phyloP scores from a whole-genome alignment of 1,140 invertebrate genomes.

The Drosophila cardini region DNA sequence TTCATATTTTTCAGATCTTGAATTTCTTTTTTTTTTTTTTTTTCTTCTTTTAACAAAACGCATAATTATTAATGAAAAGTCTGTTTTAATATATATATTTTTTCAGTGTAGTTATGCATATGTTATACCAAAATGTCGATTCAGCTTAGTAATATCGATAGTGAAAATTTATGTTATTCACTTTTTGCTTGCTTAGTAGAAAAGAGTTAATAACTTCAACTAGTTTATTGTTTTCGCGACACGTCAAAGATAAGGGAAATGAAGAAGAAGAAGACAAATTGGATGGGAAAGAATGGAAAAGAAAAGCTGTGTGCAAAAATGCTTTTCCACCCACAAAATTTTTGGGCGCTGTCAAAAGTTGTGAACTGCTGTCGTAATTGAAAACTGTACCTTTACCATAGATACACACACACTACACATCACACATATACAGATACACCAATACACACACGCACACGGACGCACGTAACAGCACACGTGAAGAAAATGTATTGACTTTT shows the following conservation, averaged over 20 bases:
- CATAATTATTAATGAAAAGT: too few species aligned
- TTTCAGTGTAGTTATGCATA: too few species aligned
- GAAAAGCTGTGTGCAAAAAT: conserved; percentile 37
- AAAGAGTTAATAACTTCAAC: not conserved
- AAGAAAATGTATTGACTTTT: conserved; percentile 77
- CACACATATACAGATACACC: conserved; percentile 8
- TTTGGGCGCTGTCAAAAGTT: conserved; percentile 66
- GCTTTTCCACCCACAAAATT: conserved; percentile 14
- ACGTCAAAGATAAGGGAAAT: not conserved
- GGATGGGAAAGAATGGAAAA: not conserved
- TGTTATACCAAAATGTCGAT: too few species aligned
- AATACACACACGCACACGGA: conserved; percentile 18
- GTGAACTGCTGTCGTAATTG: conserved; percentile 69
- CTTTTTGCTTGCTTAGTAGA: too few species aligned
- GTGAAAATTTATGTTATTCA: too few species aligned
- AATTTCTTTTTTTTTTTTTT: too few species aligned
- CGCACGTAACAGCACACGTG: conserved; percentile 56
- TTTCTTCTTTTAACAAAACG: too few species aligned
- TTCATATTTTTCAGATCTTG: too few species aligned
- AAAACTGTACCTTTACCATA: conserved; percentile 67
- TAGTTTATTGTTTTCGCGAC: not conserved
- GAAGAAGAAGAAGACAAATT: conserved; percentile 12
- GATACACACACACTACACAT: conserved; percentile 29
- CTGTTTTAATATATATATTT: too few species aligned
- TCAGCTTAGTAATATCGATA: too few species aligned